Evolutionary conservation across 2,888 invertebrate genomes (phyloP), one percentile per base, ranked within the genome.

Genomic region (Drosophila tripunctata): DNA sequence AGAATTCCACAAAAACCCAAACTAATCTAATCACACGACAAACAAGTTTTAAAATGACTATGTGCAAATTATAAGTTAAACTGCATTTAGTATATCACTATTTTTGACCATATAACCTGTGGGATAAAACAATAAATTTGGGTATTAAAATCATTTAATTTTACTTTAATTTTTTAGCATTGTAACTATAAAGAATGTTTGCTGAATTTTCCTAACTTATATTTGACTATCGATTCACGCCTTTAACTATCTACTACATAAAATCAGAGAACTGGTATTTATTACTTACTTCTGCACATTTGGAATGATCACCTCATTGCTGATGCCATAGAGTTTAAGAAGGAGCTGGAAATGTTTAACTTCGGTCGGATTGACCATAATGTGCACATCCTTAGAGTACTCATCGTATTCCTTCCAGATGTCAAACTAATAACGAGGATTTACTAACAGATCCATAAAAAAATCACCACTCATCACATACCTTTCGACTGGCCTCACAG

Each of bases 321-420:
- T 67, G 3, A 94, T 88, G 1, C 90, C 89, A 45, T 89, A 86
- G 0, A 85, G 44, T 1, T 90, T 83, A 47, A 93, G 89, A 0
- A 92, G 81, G 31, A 90, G 75, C 47, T 91, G 84, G 71, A 95
- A 93, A 0, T 92, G 90, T 0, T 50, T 48, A 27, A 92, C 82
- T 30, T 92, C 90, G 5, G 92, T 89, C 0, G 95, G 94, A 8
- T 93, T 90, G 0, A 95, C 93, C 94, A 95, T 94, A 1, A 95
- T 89, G 44, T 93, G 83, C 14, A 90, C 92, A 5, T 93, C 91
- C 48, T 81, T 77, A 1, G 90, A 89, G 52, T 90, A 89, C 3
- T 91, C 90, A 21, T 90, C 72, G 15, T 89, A 89, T 2, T 89
- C 80, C 63, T 89, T 90, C 90, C 90, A 90, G 15, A 90, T 64